These are phyloP conservation scores for Nomada hirtipes DNA, from an alignment of 2,888 invertebrate species.

Conservation along the genomic window DNA sequence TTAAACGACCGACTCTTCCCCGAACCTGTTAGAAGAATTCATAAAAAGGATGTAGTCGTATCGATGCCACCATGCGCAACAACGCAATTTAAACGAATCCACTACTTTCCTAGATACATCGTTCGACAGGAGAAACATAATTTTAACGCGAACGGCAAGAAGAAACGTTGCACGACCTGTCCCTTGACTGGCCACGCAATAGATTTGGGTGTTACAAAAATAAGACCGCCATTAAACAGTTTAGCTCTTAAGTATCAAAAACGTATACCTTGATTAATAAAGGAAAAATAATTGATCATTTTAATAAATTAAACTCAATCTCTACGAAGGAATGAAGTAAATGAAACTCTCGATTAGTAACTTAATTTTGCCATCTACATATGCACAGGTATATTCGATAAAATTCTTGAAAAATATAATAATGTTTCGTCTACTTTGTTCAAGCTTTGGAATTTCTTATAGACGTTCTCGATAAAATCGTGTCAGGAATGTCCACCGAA, in stretches of 20 bases:
- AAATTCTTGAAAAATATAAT: too few relatives aligned
- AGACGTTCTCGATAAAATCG: constrained; percentile 6
- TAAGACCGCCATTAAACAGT: constrained; percentile 71
- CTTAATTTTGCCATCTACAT: not conserved
- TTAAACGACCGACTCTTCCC: constrained; percentile 87
- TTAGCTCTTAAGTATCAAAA: constrained; percentile 76
- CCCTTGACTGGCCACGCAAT: constrained; percentile 78
- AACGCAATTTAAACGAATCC: constrained; percentile 74
- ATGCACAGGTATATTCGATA: too few relatives aligned
- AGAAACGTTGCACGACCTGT: constrained; percentile 71
- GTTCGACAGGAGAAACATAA: constrained; percentile 72
- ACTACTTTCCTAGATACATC: constrained; percentile 78
- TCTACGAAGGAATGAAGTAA: not conserved
- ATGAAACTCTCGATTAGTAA: not conserved
- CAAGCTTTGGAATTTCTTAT: not conserved
- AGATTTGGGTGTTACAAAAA: constrained; percentile 76
- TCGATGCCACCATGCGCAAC: constrained; percentile 75
- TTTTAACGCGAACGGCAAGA: constrained; percentile 58
- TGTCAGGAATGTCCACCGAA: not conserved
- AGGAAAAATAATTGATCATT: not conserved
- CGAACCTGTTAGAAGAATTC: constrained; percentile 83
- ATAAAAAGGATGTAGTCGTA: constrained; percentile 71
- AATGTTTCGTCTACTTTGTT: not conserved
- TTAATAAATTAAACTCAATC: not conserved
- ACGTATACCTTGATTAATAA: constrained; percentile 40